phyloP scores from a whole-genome alignment of 2,113 vertebrate species.

The Sebastes schlegelii region DNA sequence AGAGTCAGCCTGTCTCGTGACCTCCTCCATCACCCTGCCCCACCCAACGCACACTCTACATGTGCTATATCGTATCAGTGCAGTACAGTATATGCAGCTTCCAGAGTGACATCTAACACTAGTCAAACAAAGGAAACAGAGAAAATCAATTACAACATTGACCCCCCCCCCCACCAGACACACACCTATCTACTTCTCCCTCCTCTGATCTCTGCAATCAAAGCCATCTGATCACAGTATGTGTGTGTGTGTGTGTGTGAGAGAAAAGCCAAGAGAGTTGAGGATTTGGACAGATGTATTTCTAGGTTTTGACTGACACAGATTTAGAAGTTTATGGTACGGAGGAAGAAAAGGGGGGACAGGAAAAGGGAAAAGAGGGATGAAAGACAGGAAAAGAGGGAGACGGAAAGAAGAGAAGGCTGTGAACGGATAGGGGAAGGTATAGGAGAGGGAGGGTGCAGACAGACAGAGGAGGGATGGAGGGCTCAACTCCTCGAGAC shows the following conservation, averaged over 20 bases:
- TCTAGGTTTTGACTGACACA: conserved; percentile 12
- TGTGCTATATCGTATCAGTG: conserved; percentile 1
- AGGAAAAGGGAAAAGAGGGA: neutral
- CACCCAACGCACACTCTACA: conserved; percentile 24
- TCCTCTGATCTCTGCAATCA: conserved; percentile 48
- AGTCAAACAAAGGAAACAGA: conserved; percentile 61
- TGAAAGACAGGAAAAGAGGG: conserved; percentile 29
- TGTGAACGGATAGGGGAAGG: conserved; percentile 35
- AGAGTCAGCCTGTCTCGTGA: conserved; percentile 57
- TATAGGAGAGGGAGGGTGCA: conserved; percentile 49
- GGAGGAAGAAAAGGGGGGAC: neutral
- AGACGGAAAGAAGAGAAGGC: conserved; percentile 57
- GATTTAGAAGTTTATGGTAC: conserved; percentile 20
- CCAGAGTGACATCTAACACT: conserved; percentile 53
- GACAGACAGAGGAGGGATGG: conserved; percentile 66
- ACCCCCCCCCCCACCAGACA: conserved; percentile 6
- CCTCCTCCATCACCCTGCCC: conserved; percentile 48
- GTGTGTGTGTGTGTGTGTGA: neutral
- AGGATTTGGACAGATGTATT: conserved; percentile 17
- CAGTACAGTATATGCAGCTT: conserved; percentile 35
- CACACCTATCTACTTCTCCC: conserved; percentile 10
- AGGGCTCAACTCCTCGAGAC: conserved; percentile 57
- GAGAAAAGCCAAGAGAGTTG: conserved; percentile 1
- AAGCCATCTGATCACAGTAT: conserved; percentile 46
- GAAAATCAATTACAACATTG: conserved; percentile 67